Evolutionary conservation across 1,140 invertebrate genomes (phyloP), one percentile per base, ranked within the genome.

Genomic region (Cepaea nemoralis): DNA sequence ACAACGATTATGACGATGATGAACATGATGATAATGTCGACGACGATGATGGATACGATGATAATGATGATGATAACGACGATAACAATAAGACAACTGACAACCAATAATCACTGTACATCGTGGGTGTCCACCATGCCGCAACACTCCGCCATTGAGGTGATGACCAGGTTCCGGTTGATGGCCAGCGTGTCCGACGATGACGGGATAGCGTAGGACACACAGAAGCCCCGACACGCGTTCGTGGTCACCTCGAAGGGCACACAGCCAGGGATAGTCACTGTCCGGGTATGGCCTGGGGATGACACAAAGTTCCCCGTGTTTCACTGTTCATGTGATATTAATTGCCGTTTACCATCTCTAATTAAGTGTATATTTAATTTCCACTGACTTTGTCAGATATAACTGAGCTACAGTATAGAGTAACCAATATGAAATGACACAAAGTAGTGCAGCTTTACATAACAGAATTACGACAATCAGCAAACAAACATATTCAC

Each of bases 111-210:
- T n/a, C n/a, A n/a, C n/a, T n/a, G n/a, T 91, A 96, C 95, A 87
- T 95, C 94, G 92, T 96, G 95, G 0, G 95, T 94, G 83, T 96
- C 95, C 94, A 96, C 95, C 78, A 97, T 97, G 90, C 95, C 96
- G 90, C 96, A 97, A 88, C 96, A 97, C 87, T 96, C 94, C 0
- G 95, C 96, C n/a, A 96, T 93, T 0, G 95, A 96, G 0, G 96
- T 96, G 75, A 97, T 94, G 0, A 94, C 93, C 86, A 95, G 94
- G 37, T 93, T 93, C 3, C 93, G 93, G 84, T 94, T 94, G 37
- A 89, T 88, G 19, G 83, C 48, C 2, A 93, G 82, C 0, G 93
- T 93, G 48, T 94, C 94, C 73, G 93, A 91, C 22, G 94, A 91
- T 0, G 94, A 94, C 10, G 91, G 92, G 27, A 91, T 88, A 12